A percentile compares a stretch with the other conserved stretches of the same genome.
Conservation (phyloP, 2,797 vertebrate species). For the Sebastes trivittatus region DNA sequence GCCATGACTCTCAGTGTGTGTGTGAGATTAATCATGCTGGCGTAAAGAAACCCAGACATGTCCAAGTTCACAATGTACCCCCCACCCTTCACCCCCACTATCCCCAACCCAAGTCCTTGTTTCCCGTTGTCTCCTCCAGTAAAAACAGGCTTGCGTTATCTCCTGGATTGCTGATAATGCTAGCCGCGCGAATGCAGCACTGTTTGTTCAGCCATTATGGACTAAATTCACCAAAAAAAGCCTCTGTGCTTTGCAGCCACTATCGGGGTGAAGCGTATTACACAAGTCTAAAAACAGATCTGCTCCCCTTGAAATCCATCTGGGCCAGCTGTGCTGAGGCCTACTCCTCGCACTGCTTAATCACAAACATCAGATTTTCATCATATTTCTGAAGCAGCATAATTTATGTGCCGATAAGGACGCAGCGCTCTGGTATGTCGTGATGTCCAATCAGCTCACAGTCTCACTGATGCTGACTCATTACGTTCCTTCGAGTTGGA, state of each 20-base stretch:
- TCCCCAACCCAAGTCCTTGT: conserved; percentile 39
- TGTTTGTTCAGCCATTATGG: conserved; percentile 80
- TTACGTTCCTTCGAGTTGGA: background rate
- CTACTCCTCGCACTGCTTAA: background rate
- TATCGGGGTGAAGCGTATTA: conserved; percentile 41
- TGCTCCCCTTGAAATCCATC: conserved; percentile 23
- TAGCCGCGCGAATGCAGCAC: conserved; percentile 52
- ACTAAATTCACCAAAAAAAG: conserved; percentile 61
- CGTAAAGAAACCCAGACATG: conserved; percentile 70
- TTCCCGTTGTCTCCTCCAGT: conserved; percentile 81
- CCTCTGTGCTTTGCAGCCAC: conserved; percentile 28
- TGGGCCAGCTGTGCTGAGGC: background rate
- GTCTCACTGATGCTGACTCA: conserved; percentile 25
- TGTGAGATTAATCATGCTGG: conserved; percentile 66
- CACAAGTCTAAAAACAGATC: conserved; percentile 56
- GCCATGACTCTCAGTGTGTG: conserved; percentile 23
- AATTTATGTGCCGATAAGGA: conserved; percentile 45
- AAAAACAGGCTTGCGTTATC: conserved; percentile 77
- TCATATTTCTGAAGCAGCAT: conserved; percentile 23
- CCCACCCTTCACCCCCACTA: conserved; percentile 30
- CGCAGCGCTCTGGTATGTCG: conserved; percentile 5
- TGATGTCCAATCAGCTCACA: conserved; percentile 28
- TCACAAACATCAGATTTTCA: conserved; percentile 43
- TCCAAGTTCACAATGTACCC: conserved; percentile 70
- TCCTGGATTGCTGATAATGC: conserved; percentile 73